Conservation (phyloP, 2,797 vertebrate species). For the Clarias pachynema region DNA sequence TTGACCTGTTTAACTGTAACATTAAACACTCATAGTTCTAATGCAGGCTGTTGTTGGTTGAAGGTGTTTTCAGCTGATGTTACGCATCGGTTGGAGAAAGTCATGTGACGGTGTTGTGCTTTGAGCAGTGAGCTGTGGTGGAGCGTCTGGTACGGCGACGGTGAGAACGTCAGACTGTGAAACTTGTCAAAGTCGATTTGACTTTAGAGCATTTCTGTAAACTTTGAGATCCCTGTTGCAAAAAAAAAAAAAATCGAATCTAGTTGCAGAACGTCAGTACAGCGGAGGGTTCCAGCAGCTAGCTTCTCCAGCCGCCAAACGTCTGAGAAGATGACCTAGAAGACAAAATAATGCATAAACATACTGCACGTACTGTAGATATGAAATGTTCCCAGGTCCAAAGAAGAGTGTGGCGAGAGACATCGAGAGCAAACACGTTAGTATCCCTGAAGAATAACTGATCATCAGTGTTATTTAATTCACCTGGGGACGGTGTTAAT, state of each 20-base stretch:
- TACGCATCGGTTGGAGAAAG: not conserved
- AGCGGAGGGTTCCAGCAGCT: constrained; percentile 59
- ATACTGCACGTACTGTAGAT: not conserved
- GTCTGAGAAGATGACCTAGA: constrained; percentile 66
- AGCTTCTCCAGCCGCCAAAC: constrained; percentile 93
- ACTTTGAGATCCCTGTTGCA: not conserved
- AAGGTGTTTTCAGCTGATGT: not conserved
- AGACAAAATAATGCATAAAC: constrained; percentile 9
- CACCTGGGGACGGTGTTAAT: no score
- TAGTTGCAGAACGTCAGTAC: not conserved
- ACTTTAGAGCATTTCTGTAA: not conserved
- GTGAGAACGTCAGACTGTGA: not conserved
- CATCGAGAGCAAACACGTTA: not conserved
- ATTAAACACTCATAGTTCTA: not conserved
- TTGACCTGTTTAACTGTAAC: not conserved
- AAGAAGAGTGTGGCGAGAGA: not conserved
- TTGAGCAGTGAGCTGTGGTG: not conserved
- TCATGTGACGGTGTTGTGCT: not conserved
- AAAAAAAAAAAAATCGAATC: not conserved
- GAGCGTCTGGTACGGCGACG: not conserved
- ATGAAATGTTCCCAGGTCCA: not conserved
- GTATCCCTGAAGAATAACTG: not conserved
- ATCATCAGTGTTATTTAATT: no score
- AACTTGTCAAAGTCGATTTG: no score
- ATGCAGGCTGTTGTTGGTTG: not conserved